Evolutionary conservation across 2,797 vertebrate species (phyloP), one percentile per base, ranked within the genome.

Genomic region (Nannoperca obscura): DNA sequence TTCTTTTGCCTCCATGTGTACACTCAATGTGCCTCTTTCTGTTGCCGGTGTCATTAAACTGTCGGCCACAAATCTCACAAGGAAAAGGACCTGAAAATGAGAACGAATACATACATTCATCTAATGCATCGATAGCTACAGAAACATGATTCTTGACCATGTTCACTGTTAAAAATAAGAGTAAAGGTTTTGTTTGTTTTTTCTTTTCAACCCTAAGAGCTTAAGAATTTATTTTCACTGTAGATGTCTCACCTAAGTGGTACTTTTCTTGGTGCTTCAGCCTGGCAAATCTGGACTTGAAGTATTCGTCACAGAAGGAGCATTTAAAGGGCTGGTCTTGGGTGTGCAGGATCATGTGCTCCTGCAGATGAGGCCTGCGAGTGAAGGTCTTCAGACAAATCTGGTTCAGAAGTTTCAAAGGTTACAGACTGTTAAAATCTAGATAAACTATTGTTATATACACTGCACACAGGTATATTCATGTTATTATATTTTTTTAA

Each of bases 251-350:
- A 99, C 98, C 98, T 78, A 99, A 92, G 89, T 99, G 98, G 89
- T 94, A 97, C 90, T 99, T 99, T 85, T 99, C 98, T 77, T 99
- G 98, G 92, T 99, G 98, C 71, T 99, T 99, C 73, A 99, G 85
- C 42, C 98, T 95, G 61, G 97, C 96, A 88, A 99, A 99, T 50
- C 98, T 95, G 36, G 98, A 99, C 86, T 97, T 99, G 89, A 99
- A 99, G 93, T 96, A 95, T 76, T 99, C 97, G 27, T 99, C 97
- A 55, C 98, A 99, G 91, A 97, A 99, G 70, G 96, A 95, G 78
- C 98, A 99, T 88, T 99, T 99, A 74, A 99, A 99, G 40, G 98
- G 98, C 67, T 97, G 97, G 89, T 98, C 97, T 87, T 99, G 98
- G 74, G 97, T 97, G 92, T 99, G 98, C 52, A 99, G 95, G 82